Conservation (phyloP, 2,797 vertebrate species). For the Mormyrus proboscirostris region DNA sequence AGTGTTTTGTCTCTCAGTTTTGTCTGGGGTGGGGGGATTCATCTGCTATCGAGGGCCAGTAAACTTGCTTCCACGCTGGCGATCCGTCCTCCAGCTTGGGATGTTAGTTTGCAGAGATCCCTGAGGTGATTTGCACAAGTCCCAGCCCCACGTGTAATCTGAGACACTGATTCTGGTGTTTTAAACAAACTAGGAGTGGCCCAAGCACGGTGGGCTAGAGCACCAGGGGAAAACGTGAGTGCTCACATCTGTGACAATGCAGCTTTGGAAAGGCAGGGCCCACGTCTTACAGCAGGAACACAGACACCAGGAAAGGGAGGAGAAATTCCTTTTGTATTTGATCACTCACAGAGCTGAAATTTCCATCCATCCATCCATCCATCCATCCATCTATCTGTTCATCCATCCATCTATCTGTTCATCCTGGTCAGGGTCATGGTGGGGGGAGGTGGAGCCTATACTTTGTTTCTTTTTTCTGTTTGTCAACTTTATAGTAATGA, state of each 20-base stretch:
- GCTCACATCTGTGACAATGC: not conserved
- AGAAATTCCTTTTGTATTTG: not conserved
- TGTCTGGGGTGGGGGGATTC: not conserved
- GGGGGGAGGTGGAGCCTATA: not conserved
- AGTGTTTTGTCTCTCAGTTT: not conserved
- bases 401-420: not conserved
- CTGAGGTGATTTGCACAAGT: not conserved
- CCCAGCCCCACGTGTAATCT: not conserved
- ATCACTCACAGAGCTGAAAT: not conserved
- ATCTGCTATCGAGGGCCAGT: not conserved
- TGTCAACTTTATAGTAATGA: not conserved
- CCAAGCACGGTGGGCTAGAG: not conserved
- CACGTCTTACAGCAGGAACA: not conserved
- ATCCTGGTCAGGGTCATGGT: not conserved
- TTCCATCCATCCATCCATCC: not conserved
- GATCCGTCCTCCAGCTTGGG: not conserved
- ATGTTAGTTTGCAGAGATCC: not conserved
- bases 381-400: not conserved
- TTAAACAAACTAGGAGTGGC: slow-evolving; percentile 9
- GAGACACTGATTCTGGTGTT: not conserved
- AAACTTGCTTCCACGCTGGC: not conserved
- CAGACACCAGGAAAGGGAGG: not conserved
- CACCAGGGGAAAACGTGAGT: not conserved
- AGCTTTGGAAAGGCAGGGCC: not conserved
- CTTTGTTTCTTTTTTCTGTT: not conserved